These are phyloP conservation scores for Bombus polaris DNA, from an alignment of 1,140 invertebrate genomes.

Conservation along the genomic window DNA sequence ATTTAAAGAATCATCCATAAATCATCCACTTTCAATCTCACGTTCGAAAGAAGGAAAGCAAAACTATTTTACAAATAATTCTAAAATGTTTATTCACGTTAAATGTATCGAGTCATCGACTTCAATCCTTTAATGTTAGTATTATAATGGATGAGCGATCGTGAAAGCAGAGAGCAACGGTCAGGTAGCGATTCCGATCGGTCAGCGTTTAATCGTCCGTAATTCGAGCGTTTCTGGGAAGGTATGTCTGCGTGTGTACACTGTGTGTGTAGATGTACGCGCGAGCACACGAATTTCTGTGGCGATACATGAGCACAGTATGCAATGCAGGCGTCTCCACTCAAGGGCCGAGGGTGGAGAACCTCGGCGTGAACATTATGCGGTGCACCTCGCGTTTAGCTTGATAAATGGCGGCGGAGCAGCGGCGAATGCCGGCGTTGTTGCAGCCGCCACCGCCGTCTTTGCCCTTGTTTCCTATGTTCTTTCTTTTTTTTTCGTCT, in stretches of 20 bases:
- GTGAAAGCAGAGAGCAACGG: not conserved
- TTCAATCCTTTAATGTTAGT: not conserved
- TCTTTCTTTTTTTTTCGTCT: not conserved
- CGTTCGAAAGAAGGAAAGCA: not conserved
- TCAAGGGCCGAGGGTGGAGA: slow-evolving; percentile 33
- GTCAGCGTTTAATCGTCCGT: slow-evolving; percentile 23
- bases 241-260: not conserved
- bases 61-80: not conserved
- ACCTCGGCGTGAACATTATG: slow-evolving; percentile 60
- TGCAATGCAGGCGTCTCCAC: slow-evolving; percentile 42
- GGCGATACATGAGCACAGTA: slow-evolving; percentile 12
- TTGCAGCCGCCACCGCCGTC: slow-evolving; percentile 22
- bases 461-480: slow-evolving; percentile 17
- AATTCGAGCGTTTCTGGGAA: not conserved
- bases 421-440: slow-evolving; percentile 42
- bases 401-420: slow-evolving; percentile 62
- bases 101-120: not conserved
- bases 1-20: no score
- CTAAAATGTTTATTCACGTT: not conserved
- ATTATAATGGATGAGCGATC: slow-evolving; percentile 6
- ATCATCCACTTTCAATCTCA: not conserved
- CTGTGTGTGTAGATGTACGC: no score
- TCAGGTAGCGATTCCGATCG: slow-evolving; percentile 26
- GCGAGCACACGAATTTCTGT: slow-evolving; percentile 18
- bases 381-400: slow-evolving; percentile 60